Conservation (phyloP, 2,888 invertebrate species). For the Elegia similella region DNA sequence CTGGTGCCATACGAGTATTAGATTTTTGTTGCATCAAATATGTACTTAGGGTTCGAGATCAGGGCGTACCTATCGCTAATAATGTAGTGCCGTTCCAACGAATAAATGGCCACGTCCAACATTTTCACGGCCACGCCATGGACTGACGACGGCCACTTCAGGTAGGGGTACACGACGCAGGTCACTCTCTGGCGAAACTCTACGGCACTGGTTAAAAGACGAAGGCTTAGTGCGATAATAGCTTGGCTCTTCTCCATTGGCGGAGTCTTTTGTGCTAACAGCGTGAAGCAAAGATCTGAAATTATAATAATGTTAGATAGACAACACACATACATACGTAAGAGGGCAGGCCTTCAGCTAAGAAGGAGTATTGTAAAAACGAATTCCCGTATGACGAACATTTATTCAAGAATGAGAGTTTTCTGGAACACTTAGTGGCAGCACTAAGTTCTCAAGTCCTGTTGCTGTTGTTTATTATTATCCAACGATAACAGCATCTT, state of each 20-base stretch:
- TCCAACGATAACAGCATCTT: too few relatives aligned
- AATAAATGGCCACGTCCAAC: slow-evolving; percentile 44
- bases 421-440: too few relatives aligned
- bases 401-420: too few relatives aligned
- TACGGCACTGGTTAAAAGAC: slow-evolving; percentile 49
- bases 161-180: slow-evolving; percentile 56
- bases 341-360: too few relatives aligned
- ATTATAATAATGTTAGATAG: slow-evolving; percentile 7
- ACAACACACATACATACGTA: too few relatives aligned
- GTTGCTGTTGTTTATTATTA: too few relatives aligned
- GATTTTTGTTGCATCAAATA: too few relatives aligned
- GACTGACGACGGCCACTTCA: slow-evolving; percentile 53
- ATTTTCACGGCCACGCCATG: slow-evolving; percentile 42
- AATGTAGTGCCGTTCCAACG: slow-evolving; percentile 49
- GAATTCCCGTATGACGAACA: too few relatives aligned
- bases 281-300: slow-evolving; percentile 55
- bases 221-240: slow-evolving; percentile 47
- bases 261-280: slow-evolving; percentile 51
- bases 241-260: slow-evolving; percentile 59
- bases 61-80: slow-evolving; percentile 53
- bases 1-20: too few relatives aligned
- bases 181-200: slow-evolving; percentile 26
- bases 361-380: too few relatives aligned
- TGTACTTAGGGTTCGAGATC: too few relatives aligned
- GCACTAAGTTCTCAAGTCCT: too few relatives aligned